These are phyloP conservation scores for Anoplopoma fimbria DNA, from an alignment of 2,113 vertebrate genomes.

Conservation along the genomic window DNA sequence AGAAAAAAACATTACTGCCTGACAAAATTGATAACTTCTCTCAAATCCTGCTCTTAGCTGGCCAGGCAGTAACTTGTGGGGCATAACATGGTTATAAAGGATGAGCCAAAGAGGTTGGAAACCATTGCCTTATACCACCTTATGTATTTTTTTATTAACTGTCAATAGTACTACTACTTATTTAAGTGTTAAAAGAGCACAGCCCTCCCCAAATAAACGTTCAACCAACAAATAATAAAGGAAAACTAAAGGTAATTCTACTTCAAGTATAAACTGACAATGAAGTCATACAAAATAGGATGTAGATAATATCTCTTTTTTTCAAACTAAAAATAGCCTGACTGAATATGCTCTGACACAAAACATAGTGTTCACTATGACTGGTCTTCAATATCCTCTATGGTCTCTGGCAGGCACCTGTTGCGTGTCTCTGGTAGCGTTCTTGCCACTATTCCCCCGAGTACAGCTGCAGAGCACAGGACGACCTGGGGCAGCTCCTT, in stretches of 20 bases:
- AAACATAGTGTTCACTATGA: neutral
- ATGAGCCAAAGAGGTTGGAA: neutral
- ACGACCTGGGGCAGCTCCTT: constrained; percentile 80
- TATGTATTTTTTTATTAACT: neutral
- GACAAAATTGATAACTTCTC: neutral
- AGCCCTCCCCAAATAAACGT: neutral
- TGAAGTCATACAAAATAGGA: neutral
- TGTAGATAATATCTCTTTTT: no score
- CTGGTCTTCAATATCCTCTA: constrained; percentile 84
- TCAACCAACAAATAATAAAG: neutral
- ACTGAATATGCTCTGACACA: no score
- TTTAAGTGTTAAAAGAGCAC: neutral
- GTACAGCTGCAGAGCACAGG: constrained; percentile 75
- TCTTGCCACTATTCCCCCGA: constrained; percentile 74
- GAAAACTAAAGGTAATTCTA: neutral
- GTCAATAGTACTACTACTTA: neutral
- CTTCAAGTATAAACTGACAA: neutral
- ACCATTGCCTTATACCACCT: neutral
- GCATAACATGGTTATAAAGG: neutral
- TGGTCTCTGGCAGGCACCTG: constrained; percentile 85
- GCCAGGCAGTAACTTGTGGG: neutral
- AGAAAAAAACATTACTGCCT: neutral
- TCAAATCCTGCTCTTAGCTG: neutral
- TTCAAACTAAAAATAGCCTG: neutral
- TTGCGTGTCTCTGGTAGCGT: constrained; percentile 84